Evolutionary conservation across 2,888 invertebrate genomes (phyloP).

Genomic region (Leptopilina drosophilae): DNA sequence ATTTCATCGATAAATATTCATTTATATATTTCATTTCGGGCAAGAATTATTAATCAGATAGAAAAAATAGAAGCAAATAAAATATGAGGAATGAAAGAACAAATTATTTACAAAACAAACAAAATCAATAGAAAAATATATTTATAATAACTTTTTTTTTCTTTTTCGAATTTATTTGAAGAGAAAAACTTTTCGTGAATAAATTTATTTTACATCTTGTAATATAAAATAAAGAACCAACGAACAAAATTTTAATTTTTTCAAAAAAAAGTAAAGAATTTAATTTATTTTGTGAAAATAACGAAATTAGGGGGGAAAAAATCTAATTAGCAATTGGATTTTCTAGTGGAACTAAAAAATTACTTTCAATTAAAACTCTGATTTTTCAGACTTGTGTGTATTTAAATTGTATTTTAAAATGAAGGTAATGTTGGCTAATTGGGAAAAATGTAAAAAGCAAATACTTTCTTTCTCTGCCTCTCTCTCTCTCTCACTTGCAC

Average conservation of each 20-base stretch:
- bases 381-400: neutral
- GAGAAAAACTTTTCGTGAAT: neutral
- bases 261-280: too few species aligned
- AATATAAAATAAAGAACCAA: too few species aligned
- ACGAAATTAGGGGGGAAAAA: neutral
- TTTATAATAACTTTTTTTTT: too few species aligned
- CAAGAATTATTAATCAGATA: neutral
- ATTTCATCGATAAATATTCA: too few species aligned
- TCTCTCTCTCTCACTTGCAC: too few species aligned
- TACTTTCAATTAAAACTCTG: neutral
- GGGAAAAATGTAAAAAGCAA: slow-evolving; percentile 7
- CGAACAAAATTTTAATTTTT: too few species aligned
- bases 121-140: neutral
- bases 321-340: slow-evolving; percentile 10
- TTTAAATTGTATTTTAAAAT: neutral
- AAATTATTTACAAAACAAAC: neutral
- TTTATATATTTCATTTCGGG: too few species aligned
- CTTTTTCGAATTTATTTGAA: too few species aligned
- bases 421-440: slow-evolving; percentile 10
- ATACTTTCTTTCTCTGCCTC: neutral
- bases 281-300: neutral
- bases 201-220: too few species aligned
- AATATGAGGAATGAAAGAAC: too few species aligned
- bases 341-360: neutral
- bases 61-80: neutral